Percentiles rank a stretch among this genome's conserved stretches.
These are phyloP conservation scores for Dinomys branickii DNA, from an alignment of 2,113 vertebrate species.

Conservation along the genomic window DNA sequence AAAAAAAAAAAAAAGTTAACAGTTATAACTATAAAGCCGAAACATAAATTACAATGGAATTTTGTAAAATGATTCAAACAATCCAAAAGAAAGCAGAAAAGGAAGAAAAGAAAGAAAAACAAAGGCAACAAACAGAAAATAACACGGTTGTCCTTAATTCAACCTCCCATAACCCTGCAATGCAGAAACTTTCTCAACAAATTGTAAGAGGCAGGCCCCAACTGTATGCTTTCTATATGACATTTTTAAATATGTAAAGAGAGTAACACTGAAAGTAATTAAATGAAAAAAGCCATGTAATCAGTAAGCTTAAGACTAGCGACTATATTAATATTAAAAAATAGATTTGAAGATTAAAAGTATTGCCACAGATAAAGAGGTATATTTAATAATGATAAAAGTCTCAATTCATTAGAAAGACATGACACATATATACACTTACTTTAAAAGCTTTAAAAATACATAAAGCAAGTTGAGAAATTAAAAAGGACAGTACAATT, in stretches of 20 bases:
- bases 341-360: not conserved
- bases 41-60: not conserved
- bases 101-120: not conserved
- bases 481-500: not conserved
- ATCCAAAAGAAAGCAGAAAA: not conserved
- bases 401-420: not conserved
- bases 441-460: not conserved
- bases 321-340: slow-evolving; percentile 1
- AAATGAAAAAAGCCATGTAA: not conserved
- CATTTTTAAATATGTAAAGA: not conserved
- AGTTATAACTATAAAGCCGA: not conserved
- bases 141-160: not conserved
- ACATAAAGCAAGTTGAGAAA: not conserved
- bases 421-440: not conserved
- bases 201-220: not conserved
- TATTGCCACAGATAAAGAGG: not conserved
- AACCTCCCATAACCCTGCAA: not conserved
- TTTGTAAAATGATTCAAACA: not conserved
- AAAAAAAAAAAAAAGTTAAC: not conserved
- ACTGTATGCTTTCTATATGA: not conserved
- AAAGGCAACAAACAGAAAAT: not conserved
- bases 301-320: not conserved
- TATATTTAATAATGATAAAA: not conserved
- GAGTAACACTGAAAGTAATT: not conserved
- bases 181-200: not conserved